Conservation (phyloP, 2,797 vertebrate species). For the Sebastes iracundus region DNA sequence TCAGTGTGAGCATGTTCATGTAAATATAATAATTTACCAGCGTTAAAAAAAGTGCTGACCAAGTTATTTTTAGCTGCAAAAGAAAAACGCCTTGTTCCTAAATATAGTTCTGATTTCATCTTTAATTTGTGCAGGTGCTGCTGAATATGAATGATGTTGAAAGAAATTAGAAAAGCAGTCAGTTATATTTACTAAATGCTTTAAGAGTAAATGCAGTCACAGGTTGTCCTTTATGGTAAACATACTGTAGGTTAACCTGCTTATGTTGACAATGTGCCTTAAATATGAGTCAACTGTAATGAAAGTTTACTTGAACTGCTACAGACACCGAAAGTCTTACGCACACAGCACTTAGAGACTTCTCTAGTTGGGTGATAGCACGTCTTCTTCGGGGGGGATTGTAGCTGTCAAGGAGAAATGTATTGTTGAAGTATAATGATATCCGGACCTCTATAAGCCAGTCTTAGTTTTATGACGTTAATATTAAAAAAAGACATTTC, state of each 20-base stretch:
- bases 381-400: neutral
- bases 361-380: neutral
- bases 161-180: neutral
- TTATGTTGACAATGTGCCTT: neutral
- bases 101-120: conserved; percentile 36
- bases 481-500: conserved; percentile 34
- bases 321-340: neutral
- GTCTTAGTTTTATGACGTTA: conserved; percentile 15
- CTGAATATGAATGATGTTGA: neutral
- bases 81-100: conserved; percentile 19
- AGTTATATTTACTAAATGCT: neutral
- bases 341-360: conserved; percentile 3
- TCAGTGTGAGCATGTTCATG: neutral
- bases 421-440: conserved; percentile 12
- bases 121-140: conserved; percentile 26
- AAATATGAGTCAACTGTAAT: neutral
- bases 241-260: neutral
- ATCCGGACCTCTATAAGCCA: neutral
- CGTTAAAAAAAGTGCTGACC: neutral
- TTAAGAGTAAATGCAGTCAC: neutral
- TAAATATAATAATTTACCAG: neutral
- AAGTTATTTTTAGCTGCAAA: conserved; percentile 37
- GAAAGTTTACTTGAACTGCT: neutral
- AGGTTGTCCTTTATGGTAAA: neutral
- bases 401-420: conserved; percentile 20